A percentile compares a stretch with the other conserved stretches of the same genome.
Conservation (phyloP, 2,797 vertebrate species). For the Pangasius djambal region DNA sequence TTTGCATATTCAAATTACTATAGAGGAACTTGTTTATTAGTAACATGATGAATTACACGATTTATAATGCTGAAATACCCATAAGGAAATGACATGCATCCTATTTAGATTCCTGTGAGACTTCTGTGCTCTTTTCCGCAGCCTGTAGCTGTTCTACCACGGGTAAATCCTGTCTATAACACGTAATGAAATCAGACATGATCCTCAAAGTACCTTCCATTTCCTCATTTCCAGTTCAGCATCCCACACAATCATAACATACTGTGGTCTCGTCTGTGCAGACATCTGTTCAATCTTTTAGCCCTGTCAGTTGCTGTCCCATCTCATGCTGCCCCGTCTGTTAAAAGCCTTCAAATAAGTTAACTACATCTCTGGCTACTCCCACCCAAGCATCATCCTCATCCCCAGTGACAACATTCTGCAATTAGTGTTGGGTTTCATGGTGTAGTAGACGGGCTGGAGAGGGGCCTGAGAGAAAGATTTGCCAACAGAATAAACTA, state of each 20-base stretch:
- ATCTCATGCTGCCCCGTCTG: constrained; percentile 21
- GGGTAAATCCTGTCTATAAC: constrained; percentile 30
- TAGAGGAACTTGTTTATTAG: constrained; percentile 25
- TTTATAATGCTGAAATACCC: background rate
- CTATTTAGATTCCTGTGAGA: background rate
- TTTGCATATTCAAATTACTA: constrained; percentile 58
- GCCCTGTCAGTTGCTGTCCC: constrained; percentile 33
- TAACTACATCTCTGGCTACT: constrained; percentile 63
- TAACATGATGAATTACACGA: constrained; percentile 24
- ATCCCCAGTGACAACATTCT: constrained; percentile 57
- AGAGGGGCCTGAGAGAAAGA: constrained; percentile 32
- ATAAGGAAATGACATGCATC: background rate
- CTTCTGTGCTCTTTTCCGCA: background rate
- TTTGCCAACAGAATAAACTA: constrained; percentile 28
- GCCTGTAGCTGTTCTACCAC: background rate
- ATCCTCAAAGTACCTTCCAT: constrained; percentile 40
- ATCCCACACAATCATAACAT: constrained; percentile 15
- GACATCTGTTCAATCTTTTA: constrained; percentile 50
- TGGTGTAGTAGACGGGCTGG: constrained; percentile 31
- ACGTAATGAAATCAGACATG: constrained; percentile 58
- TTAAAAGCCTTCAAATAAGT: constrained; percentile 61
- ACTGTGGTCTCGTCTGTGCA: constrained; percentile 11
- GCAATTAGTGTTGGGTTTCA: constrained; percentile 66
- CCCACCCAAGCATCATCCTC: constrained; percentile 28
- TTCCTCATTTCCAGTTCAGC: constrained; percentile 48